phyloP scores from a whole-genome alignment of 2,888 invertebrate genomes.

The Pristionchus japonicus region DNA sequence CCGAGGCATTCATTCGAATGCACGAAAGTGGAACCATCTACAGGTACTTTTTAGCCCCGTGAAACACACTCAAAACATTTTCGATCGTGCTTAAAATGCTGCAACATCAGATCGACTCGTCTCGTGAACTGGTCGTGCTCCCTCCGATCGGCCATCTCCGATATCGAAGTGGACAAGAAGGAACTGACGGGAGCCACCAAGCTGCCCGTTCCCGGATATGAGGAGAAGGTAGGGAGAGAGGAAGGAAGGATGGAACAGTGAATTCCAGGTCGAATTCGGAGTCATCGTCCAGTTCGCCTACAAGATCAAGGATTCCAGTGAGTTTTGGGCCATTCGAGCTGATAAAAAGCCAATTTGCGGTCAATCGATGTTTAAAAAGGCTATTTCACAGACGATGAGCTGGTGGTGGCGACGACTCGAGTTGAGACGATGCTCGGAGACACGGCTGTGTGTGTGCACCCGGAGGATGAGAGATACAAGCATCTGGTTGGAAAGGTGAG shows the following conservation, averaged over 20 bases:
- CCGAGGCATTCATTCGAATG: conserved; percentile 91
- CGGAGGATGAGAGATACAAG: conserved; percentile 86
- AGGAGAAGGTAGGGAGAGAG: conserved; percentile 81
- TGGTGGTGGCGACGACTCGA: conserved; percentile 95
- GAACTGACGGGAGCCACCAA: conserved; percentile 89
- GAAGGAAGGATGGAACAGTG: neutral
- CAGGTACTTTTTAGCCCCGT: conserved; percentile 80
- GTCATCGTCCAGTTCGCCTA: conserved; percentile 93
- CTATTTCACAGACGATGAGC: conserved; percentile 81
- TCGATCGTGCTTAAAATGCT: no score
- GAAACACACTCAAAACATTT: no score
- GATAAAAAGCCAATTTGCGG: no score
- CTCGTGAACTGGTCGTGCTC: conserved; percentile 99
- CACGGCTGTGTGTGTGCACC: conserved; percentile 97
- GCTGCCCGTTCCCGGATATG: conserved; percentile 90
- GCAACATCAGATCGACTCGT: conserved; percentile 83
- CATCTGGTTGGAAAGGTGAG: conserved; percentile 72
- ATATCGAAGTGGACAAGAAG: conserved; percentile 96
- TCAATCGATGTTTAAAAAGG: neutral
- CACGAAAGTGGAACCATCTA: conserved; percentile 92
- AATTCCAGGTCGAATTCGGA: conserved; percentile 87
- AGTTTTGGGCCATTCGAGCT: no score
- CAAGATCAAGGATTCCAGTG: conserved; percentile 80
- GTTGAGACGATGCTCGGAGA: conserved; percentile 98
- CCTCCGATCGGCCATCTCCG: conserved; percentile 96